These are phyloP conservation scores for Nemoura dubitans DNA, from an alignment of 2,888 invertebrate genomes.

Conservation along the genomic window DNA sequence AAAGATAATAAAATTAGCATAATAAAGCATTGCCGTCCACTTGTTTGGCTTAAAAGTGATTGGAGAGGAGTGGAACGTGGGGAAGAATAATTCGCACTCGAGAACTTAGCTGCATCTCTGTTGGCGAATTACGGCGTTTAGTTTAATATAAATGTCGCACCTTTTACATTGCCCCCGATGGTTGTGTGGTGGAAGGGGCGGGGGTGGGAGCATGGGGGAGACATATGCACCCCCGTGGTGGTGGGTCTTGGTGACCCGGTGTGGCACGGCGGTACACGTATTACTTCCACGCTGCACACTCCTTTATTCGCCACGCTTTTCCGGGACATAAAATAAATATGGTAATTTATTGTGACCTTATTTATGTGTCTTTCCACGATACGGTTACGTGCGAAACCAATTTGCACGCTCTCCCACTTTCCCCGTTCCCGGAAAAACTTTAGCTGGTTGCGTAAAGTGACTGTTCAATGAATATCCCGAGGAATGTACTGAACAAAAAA, in stretches of 20 bases:
- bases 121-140: background rate
- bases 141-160: background rate
- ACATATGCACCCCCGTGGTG: background rate
- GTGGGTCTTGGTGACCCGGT: background rate
- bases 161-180: no score
- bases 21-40: background rate
- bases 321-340: background rate
- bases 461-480: background rate
- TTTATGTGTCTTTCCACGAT: background rate
- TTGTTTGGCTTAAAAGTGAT: background rate
- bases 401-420: conserved; percentile 12
- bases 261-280: background rate
- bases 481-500: background rate
- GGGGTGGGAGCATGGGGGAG: no score
- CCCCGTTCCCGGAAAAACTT: background rate
- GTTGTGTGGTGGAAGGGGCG: no score
- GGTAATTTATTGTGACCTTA: conserved; percentile 12
- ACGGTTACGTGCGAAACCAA: background rate
- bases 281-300: background rate
- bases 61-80: background rate
- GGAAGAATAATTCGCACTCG: background rate
- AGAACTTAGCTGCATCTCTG: background rate
- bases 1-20: conserved; percentile 1
- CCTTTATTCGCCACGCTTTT: background rate
- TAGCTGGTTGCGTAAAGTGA: background rate